Conservation (phyloP, 2,888 invertebrate species). For the Chloroclystis v-ata region DNA sequence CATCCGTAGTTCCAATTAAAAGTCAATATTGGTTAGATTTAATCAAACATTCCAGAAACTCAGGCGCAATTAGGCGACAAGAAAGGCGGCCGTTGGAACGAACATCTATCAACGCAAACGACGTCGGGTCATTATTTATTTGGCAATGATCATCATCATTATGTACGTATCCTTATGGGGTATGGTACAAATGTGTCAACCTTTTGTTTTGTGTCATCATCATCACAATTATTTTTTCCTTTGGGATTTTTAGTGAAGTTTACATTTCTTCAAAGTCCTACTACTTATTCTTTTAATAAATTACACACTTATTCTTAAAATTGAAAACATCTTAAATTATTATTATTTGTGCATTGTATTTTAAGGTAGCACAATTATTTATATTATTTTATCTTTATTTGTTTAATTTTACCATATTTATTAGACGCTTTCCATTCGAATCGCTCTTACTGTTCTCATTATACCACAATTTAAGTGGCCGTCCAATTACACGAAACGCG, state of each 20-base stretch:
- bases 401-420: too few relatives aligned
- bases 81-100: constrained; percentile 33
- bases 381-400: too few relatives aligned
- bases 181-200: constrained; percentile 18
- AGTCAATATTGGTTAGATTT: constrained; percentile 8
- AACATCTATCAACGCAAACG: constrained; percentile 64
- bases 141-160: constrained; percentile 64
- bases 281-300: too few relatives aligned
- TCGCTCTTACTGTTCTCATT: constrained; percentile 32
- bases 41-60: constrained; percentile 16
- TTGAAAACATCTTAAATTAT: too few relatives aligned
- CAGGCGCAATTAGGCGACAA: constrained; percentile 25
- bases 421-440: neutral
- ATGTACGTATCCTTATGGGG: constrained; percentile 37
- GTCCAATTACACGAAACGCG: constrained; percentile 62
- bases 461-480: constrained; percentile 38
- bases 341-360: too few relatives aligned
- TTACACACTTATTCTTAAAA: too few relatives aligned
- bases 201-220: too few relatives aligned
- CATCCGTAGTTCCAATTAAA: constrained; percentile 5
- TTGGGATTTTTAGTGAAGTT: too few relatives aligned
- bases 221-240: too few relatives aligned
- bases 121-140: constrained; percentile 61
- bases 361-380: too few relatives aligned
- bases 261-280: too few relatives aligned